Conservation (phyloP, 2,113 vertebrate species). For the Leucoraja erinaceus region DNA sequence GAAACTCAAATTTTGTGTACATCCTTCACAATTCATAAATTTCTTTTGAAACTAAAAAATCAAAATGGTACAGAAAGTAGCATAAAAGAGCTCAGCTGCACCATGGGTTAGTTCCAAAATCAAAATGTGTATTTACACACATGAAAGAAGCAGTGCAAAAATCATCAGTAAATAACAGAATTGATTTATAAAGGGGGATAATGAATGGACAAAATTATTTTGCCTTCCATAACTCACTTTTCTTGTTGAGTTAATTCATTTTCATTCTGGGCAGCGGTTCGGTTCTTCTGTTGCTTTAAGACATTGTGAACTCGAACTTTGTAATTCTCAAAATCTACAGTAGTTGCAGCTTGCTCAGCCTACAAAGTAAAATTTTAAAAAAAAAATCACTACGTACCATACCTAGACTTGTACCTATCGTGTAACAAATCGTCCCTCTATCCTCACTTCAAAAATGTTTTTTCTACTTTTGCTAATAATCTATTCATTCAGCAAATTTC, state of each 20-base stretch:
- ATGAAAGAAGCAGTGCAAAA: background rate
- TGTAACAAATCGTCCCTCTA: too few species aligned
- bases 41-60: background rate
- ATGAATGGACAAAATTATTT: background rate
- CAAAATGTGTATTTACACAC: background rate
- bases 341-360: conserved; percentile 71
- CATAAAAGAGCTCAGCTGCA: background rate
- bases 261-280: conserved; percentile 65
- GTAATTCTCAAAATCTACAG: conserved; percentile 86
- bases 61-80: background rate
- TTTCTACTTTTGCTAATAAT: too few species aligned
- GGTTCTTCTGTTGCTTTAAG: conserved; percentile 90
- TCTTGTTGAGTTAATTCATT: conserved; percentile 72
- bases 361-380: conserved; percentile 47
- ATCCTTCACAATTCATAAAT: background rate
- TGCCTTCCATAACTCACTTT: conserved; percentile 59
- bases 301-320: conserved; percentile 96
- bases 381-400: conserved; percentile 14
- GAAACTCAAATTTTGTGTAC: background rate
- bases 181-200: background rate
- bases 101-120: background rate
- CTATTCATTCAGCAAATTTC: too few species aligned
- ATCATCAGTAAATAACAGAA: background rate
- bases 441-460: too few species aligned
- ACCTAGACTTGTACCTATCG: too few species aligned